Evolutionary conservation across 2,113 vertebrate species (phyloP), one percentile per base, ranked within the genome.

Genomic region (Gambusia holbrooki): DNA sequence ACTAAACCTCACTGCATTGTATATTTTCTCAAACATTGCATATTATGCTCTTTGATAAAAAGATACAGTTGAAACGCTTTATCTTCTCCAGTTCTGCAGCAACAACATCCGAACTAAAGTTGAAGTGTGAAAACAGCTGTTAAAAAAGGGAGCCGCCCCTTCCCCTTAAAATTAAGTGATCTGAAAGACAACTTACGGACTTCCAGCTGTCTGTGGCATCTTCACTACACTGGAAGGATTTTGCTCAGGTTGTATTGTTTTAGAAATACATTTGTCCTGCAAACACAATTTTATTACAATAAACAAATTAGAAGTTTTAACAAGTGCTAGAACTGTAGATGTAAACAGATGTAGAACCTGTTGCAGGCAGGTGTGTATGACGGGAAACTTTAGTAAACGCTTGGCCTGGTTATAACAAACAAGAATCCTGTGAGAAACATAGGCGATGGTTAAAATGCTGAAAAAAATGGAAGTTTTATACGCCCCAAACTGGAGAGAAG

Each of bases 61-160:
- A 90, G 94, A 95, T 95, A 95, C 94, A 93, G 73, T 90, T 94
- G 63, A 94, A 94, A 51, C 92, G 84, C 78, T 90, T 89, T 69
- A 95, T 95, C 80, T 95, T 95, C 73, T 93, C 90, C 80, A 95
- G 88, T 37, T 95, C 94, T 72, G 88, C 89, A 62, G 91, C 81
- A 62, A 93, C 90, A 29, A 92, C 71, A 72, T 87, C 85, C 51
- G 84, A 88, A 75, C 93, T 94, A 35, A 78, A 80, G 14, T 12
- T 10, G 5, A 74, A 66, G 25, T 29, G 12, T 71, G 11, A 27
- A 37, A 7, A 42, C 69, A 62, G 40, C 14, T 3, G n/a, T 48
- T 33, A 22, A 15, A 5, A 54, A 5, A 28, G 71, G 60, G n/a
- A 13, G 35, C 10, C 10, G 1, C 4, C 13, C 14, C 40, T 4